phyloP scores from a whole-genome alignment of 2,113 vertebrate species.

The Ranitomeya variabilis region DNA sequence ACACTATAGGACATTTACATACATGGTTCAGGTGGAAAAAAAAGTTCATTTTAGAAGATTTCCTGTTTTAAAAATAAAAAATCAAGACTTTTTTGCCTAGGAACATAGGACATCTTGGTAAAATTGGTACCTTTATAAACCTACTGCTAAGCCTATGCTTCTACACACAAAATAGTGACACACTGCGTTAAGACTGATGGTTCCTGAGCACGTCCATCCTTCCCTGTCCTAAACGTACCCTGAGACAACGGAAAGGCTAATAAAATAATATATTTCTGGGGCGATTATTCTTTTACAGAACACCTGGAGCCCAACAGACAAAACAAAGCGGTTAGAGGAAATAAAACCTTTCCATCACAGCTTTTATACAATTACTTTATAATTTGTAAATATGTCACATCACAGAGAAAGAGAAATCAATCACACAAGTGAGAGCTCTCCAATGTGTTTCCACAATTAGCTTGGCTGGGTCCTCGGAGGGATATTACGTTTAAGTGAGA shows the following conservation, averaged over 20 bases:
- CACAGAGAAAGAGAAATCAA: neutral
- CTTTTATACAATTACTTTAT: constrained; percentile 24
- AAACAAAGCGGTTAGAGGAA: constrained; percentile 4
- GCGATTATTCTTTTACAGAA: neutral
- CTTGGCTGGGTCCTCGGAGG: neutral
- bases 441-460: constrained; percentile 8
- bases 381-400: constrained; percentile 10
- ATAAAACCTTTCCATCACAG: constrained; percentile 6
- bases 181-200: neutral
- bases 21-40: too few species aligned
- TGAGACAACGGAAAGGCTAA: neutral
- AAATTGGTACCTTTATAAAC: too few species aligned
- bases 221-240: neutral
- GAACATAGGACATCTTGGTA: too few species aligned
- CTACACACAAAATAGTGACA: neutral
- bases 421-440: neutral
- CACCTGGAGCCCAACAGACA: neutral
- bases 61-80: too few species aligned
- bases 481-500: constrained; percentile 14
- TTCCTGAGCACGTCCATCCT: neutral
- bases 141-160: too few species aligned
- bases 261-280: neutral
- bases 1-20: too few species aligned
- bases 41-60: too few species aligned
- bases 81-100: too few species aligned